phyloP scores from a whole-genome alignment of 2,113 vertebrate species.

The Papio anubis region DNA sequence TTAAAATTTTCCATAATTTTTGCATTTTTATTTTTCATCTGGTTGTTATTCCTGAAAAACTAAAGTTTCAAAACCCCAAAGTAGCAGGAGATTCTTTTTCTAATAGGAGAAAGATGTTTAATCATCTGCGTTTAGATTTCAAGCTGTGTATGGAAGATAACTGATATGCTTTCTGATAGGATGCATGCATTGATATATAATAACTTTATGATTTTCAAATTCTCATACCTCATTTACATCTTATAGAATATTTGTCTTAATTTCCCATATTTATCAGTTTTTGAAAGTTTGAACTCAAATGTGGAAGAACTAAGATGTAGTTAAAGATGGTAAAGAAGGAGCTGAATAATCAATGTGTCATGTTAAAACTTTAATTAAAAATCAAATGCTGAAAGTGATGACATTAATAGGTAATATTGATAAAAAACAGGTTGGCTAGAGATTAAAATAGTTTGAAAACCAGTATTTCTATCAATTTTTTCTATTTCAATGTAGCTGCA shows the following conservation, averaged over 20 bases:
- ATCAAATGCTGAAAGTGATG: neutral
- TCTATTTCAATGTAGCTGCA: neutral
- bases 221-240: neutral
- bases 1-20: neutral
- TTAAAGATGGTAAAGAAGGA: neutral
- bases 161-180: neutral
- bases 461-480: neutral
- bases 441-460: neutral
- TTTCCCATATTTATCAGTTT: neutral
- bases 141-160: neutral
- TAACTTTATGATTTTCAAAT: neutral
- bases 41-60: neutral
- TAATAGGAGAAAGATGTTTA: neutral
- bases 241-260: neutral
- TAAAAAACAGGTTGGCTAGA: neutral
- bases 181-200: neutral
- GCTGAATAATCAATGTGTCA: neutral
- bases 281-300: neutral
- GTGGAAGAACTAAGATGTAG: neutral
- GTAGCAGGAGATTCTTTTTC: neutral
- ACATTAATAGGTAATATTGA: neutral
- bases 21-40: neutral
- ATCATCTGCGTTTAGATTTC: neutral
- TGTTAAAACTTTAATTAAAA: conserved; percentile 53
- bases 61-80: neutral